Conservation (phyloP, 2,797 vertebrate genomes). For the Artibeus lituratus region DNA sequence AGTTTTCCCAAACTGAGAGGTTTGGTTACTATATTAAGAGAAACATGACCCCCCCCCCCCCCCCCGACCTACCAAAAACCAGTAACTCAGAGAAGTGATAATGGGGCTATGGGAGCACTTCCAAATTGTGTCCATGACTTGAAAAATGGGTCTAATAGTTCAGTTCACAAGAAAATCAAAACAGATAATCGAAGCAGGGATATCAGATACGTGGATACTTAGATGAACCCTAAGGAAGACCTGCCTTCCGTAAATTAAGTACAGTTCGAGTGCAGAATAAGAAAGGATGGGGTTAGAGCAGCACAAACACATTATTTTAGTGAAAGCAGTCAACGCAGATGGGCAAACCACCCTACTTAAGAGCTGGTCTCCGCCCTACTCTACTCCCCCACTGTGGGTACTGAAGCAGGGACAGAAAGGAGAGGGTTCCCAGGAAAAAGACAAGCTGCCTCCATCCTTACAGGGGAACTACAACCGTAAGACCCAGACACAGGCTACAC, state of each 20-base stretch:
- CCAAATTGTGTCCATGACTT: background rate
- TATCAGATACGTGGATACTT: background rate
- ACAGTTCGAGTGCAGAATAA: background rate
- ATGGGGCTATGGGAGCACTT: background rate
- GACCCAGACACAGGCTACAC: background rate
- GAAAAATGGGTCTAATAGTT: background rate
- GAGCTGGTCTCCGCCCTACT: background rate
- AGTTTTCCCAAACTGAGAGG: constrained; percentile 16
- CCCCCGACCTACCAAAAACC: background rate
- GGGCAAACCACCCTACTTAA: background rate
- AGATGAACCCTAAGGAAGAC: background rate
- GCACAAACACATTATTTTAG: background rate
- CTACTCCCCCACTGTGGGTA: background rate
- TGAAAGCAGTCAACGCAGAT: background rate
- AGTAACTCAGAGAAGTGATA: background rate
- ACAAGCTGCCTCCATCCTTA: background rate
- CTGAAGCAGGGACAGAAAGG: background rate
- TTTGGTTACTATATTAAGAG: background rate
- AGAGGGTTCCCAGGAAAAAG: background rate
- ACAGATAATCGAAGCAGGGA: background rate
- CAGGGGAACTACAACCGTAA: background rate
- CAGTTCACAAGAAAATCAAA: constrained; percentile 20
- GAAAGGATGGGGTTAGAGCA: background rate
- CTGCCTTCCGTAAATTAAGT: background rate
- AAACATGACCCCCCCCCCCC: background rate